A percentile compares a stretch with the other conserved stretches of the same genome.
Evolutionary conservation across 2,113 vertebrate species (phyloP).

Genomic region (Donacobius atricapilla): DNA sequence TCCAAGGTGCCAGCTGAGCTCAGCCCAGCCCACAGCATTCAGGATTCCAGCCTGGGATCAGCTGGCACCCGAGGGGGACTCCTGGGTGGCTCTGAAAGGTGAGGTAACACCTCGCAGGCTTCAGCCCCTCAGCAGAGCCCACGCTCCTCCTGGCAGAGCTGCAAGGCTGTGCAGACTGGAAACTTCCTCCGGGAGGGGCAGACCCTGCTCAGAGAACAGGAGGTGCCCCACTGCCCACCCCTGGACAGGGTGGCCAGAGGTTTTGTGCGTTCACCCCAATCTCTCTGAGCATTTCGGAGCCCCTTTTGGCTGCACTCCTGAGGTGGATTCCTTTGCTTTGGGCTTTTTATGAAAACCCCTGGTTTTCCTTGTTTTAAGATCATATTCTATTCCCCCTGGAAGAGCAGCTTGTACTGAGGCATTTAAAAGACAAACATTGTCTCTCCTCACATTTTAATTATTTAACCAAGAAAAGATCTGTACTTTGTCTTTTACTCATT

Average conservation of each 20-base stretch:
- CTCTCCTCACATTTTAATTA: neutral
- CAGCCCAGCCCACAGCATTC: neutral
- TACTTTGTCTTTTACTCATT: neutral
- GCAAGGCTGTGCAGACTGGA: neutral
- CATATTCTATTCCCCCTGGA: neutral
- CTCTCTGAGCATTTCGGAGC: neutral
- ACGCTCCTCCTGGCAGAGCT: neutral
- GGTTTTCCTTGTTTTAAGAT: neutral
- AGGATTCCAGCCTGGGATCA: neutral
- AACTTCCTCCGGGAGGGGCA: neutral
- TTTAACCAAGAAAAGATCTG: neutral
- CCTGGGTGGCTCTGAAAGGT: neutral
- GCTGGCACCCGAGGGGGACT: neutral
- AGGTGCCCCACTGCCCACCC: neutral
- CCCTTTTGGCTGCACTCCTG: neutral
- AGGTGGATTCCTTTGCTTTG: neutral
- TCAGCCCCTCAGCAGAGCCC: neutral
- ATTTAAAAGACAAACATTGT: neutral
- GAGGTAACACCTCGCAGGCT: too few species aligned
- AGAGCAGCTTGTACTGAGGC: neutral
- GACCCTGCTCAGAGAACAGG: neutral
- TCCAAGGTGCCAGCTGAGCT: neutral
- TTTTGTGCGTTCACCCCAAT: neutral
- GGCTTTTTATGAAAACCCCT: neutral
- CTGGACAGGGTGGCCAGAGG: neutral